phyloP scores from a whole-genome alignment of 2,113 vertebrate species.

The Hemichromis elongatus region DNA sequence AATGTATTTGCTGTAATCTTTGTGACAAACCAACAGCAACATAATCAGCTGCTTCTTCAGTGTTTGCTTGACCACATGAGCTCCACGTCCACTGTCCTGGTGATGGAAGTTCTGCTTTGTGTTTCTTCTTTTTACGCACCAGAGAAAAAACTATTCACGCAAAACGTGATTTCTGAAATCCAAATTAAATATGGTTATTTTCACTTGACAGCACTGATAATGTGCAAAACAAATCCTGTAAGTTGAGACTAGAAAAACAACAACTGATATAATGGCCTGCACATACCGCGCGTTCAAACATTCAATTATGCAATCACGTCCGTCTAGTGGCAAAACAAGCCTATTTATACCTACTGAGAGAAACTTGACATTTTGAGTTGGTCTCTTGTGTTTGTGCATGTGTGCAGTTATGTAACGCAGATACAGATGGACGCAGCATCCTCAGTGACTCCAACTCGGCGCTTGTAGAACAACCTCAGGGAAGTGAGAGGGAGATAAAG shows the following conservation, averaged over 20 bases:
- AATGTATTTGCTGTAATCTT: background rate
- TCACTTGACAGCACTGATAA: background rate
- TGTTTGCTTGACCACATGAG: background rate
- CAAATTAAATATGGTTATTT: background rate
- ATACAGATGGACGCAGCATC: background rate
- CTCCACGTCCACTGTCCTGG: background rate
- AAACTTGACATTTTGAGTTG: background rate
- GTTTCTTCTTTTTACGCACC: background rate
- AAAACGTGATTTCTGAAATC: background rate
- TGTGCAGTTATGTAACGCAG: background rate
- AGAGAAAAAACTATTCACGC: background rate
- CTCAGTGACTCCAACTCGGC: background rate
- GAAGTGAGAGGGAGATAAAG: background rate
- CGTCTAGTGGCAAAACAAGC: background rate
- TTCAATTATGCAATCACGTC: background rate
- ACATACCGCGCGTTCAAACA: background rate
- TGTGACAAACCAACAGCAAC: background rate
- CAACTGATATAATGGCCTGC: background rate
- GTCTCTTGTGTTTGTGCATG: background rate
- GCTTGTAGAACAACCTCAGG: background rate
- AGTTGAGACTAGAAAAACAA: background rate
- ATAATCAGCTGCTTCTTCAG: background rate
- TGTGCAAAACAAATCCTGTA: background rate
- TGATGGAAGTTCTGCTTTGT: background rate
- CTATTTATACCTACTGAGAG: background rate